phyloP scores from a whole-genome alignment of 1,140 invertebrate species.

The Eufriesea mexicana region DNA sequence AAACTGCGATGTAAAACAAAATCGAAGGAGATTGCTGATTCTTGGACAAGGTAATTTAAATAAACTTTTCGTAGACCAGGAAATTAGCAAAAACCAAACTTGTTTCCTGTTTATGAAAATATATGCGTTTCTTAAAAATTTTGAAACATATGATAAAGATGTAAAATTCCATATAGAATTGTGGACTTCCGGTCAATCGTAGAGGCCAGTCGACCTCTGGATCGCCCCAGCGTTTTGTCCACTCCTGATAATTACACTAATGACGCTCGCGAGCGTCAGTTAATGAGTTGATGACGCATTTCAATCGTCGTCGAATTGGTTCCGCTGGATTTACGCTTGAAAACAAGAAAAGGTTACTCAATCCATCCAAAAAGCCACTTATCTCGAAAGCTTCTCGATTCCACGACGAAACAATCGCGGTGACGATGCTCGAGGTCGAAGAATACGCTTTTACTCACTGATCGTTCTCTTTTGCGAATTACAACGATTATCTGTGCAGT shows the following conservation, averaged over 20 bases:
- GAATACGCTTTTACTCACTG: not conserved
- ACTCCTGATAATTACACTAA: constrained; percentile 48
- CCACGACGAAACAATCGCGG: not conserved
- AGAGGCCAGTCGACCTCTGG: not conserved
- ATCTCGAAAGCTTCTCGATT: not conserved
- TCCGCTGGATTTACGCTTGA: not conserved
- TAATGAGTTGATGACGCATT: constrained; percentile 53
- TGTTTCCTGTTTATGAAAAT: not conserved
- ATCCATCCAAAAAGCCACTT: not conserved
- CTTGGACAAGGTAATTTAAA: too few species aligned
- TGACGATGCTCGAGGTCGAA: not conserved
- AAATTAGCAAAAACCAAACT: too few species aligned
- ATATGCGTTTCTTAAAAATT: not conserved
- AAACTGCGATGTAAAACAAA: too few species aligned
- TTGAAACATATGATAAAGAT: not conserved
- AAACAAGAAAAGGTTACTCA: not conserved
- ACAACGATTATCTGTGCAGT: not conserved
- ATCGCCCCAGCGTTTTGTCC: constrained; percentile 30
- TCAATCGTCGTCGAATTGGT: constrained; percentile 18
- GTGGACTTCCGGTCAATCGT: not conserved
- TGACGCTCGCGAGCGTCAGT: constrained; percentile 38
- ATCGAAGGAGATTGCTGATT: too few species aligned
- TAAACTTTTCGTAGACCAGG: too few species aligned
- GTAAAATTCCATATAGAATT: not conserved
- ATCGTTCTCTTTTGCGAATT: not conserved